Base-by-base conservation (phyloP, 2,888 invertebrate species). In the Chrysolina oricalcia region DNA sequence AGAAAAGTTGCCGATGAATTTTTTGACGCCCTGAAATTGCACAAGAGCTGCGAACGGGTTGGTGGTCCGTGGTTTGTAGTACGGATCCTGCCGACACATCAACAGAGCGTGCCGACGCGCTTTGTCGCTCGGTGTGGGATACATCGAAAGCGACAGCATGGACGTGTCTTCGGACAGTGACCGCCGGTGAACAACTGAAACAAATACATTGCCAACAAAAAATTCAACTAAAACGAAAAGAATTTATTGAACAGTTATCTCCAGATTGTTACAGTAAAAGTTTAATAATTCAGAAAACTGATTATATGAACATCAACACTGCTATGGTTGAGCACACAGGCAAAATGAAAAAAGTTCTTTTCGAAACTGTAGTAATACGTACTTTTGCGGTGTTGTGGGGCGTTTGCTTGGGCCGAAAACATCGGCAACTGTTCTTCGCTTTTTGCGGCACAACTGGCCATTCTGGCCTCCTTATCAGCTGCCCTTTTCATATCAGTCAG, bases 71-170 rank as follows among this genome's bases (percentile, higher is more conserved):
- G 93, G 95, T 85, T 93, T 93, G 87, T 96, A 95, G 88, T 95
- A 94, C 71, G 94, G 92, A 90, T 96, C 96, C 82, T 95, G 93
- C 81, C 94, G 91, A 87, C 96, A 94, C 94, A 97, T 97, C 77
- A 95, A 94, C 79, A 93, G 89, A 73, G 92, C 92, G 84, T 94
- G 94, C 77, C 93, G 93, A 43, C 94, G 91, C 1, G 94, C 94
- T 85, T 94, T 94, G 84, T 94, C 94, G 84, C 94, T 93, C 8
- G 94, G 94, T 59, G 93, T 91, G 27, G 93, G 91, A 83, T 91
- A 91, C 82, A 91, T 87, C 27, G 90, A 91, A 85, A 91, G 90
- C 83, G 91, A 91, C 87, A 94, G 90, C 88, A 91, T 87, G 86
- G 90, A 90, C 21, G 92, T 91, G 84, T 93, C 93, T 89, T 94